These are phyloP conservation scores for Megalopta genalis DNA, from an alignment of 1,140 invertebrate genomes.

Conservation along the genomic window DNA sequence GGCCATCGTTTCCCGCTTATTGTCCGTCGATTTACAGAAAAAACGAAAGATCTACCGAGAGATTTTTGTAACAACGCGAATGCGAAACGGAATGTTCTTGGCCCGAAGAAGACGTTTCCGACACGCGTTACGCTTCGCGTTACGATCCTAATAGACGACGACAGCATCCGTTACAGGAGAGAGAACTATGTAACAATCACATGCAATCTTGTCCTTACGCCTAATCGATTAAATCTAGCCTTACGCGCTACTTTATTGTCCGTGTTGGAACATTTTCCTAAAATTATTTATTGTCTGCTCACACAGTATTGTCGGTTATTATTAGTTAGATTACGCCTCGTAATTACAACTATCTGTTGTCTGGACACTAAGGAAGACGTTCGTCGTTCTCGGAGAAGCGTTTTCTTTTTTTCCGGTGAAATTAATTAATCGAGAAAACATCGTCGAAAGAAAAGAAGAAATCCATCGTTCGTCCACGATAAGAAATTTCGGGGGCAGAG, in stretches of 20 bases:
- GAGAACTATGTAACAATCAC: constrained; percentile 34
- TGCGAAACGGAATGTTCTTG: neutral
- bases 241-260: constrained; percentile 70
- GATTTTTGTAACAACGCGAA: neutral
- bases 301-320: constrained; percentile 78
- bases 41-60: neutral
- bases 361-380: constrained; percentile 77
- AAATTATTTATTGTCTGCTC: constrained; percentile 77
- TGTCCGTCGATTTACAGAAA: neutral
- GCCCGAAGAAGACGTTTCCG: neutral
- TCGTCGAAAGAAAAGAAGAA: neutral
- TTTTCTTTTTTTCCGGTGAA: constrained; percentile 3
- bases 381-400: constrained; percentile 57
- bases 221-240: constrained; percentile 38
- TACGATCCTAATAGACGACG: neutral
- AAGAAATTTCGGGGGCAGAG: no score
- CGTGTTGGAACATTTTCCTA: constrained; percentile 71
- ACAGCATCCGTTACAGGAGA: constrained; percentile 1
- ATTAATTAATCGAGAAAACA: neutral
- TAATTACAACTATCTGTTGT: constrained; percentile 72
- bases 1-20: neutral
- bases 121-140: no score
- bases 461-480: neutral
- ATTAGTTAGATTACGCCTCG: constrained; percentile 64
- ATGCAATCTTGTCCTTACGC: constrained; percentile 35